Conservation (phyloP, 2,888 invertebrate species). For the Deilephila porcellus region DNA sequence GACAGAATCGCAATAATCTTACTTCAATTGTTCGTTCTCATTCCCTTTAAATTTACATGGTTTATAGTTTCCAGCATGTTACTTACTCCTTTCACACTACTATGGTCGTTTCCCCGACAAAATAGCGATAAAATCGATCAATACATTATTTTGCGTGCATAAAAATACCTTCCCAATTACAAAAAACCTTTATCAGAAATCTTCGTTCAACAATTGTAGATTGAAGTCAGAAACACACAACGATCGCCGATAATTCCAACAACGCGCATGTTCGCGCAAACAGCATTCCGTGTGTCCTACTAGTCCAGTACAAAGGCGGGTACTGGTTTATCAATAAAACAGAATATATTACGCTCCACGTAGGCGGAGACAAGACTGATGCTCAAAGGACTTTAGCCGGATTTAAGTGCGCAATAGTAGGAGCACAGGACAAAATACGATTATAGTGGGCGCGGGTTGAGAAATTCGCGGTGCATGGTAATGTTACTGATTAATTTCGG, state of each 20-base stretch:
- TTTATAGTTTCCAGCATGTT: no score
- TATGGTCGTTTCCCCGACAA: no score
- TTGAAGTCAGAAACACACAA: neutral
- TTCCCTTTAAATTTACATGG: no score
- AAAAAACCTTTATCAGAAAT: neutral
- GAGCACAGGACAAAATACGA: constrained; percentile 22
- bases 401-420: constrained; percentile 26
- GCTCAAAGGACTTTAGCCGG: constrained; percentile 33
- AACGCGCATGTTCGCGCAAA: constrained; percentile 19
- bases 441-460: constrained; percentile 3
- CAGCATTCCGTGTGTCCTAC: constrained; percentile 37
- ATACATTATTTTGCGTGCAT: no score
- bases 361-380: constrained; percentile 56
- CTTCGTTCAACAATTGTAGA: no score
- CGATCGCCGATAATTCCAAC: neutral
- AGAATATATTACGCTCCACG: constrained; percentile 50
- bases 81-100: no score
- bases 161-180: neutral
- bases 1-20: no score
- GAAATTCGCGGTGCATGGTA: constrained; percentile 2
- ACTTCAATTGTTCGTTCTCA: no score
- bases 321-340: constrained; percentile 53
- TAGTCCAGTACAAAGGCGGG: constrained; percentile 33
- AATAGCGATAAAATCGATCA: no score
- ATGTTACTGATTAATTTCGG: constrained; percentile 4